Base-by-base conservation (phyloP, 2,113 vertebrate genomes). In the Merops nubicus region DNA sequence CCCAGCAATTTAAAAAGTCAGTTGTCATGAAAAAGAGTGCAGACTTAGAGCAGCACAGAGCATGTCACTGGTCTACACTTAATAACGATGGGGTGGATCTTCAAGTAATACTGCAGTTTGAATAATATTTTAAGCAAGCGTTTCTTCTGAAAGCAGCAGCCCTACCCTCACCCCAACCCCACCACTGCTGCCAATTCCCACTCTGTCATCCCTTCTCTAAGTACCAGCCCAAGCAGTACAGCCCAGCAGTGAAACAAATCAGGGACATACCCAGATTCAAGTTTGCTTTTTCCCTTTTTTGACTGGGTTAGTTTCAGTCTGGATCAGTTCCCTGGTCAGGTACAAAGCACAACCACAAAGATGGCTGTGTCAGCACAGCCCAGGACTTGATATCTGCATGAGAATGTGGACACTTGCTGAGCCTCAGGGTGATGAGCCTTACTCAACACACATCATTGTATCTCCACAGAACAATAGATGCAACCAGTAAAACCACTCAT, bases 341-440 rank as follows among this genome's bases (percentile, higher is more conserved):
- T 91, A 50, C 33, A 47, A 0, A 70, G 34, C 73, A 87, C 34
- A 84, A 23, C 3, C 51, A 63, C 43, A 56, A 57, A 80, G 84
- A 51, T 1, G 1, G 28, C 40, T 51, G 43, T 5, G 2, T n/a
- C 17, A 62, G 25, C 67, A n/a, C 0, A 72, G 42, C 89, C n/a
- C 56, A 67, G 42, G 47, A 78, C 75, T 6, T 43, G 65, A 40
- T n/a, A 36, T 36, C 63, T 65, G 13, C 36, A 45, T 29, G 31
- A 54, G 59, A 84, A 59, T 21, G 50, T 0, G 33, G 69, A 83
- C 33, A 68, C 33, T 33, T 33, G 50, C 45, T 51, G 40, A 65
- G 57, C 62, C 63, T 62, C 67, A 45, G 57, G 48, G 63, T 42
- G 48, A 85, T 64, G 34, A 75, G 51, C n/a, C 48, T 85, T 40